Base-by-base conservation (phyloP, 2,113 vertebrate genomes). In the Paedocypris sp. region DNA sequence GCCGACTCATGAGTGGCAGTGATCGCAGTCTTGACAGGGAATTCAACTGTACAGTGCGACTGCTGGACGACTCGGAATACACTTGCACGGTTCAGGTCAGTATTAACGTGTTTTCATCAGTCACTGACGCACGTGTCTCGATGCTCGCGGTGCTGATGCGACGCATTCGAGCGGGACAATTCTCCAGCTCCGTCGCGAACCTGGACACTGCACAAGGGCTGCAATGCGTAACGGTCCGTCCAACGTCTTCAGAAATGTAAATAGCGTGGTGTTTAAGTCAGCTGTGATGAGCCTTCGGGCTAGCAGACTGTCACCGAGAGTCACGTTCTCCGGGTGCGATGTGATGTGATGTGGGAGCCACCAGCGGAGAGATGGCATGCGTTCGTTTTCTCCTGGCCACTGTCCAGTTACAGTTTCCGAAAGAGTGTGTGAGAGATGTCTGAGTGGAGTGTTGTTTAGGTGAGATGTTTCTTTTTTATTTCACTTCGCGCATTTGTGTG, bases 41-140 rank as follows among this genome's bases (percentile, higher is more conserved):
- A 80, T 93, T 88, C 87, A 89, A 83, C 86, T 97, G 93, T 85
- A 97, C 92, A 50, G 92, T 97, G 72, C 81, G 93, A 72, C 89
- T 95, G 75, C 88, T 97, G 87, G 93, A 97, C 74, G 93, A 97
- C 79, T 89, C 91, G 82, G 93, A 97, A 82, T 95, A 94, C 82
- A 90, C 89, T 73, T 97, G 93, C 87, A 95, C 85, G 79, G 87
- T 97, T 13, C 70, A 72, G 70, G 70, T 72, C 57, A 62, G 70
- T 65, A 32, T 31, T 57, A 43, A 31, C 53, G 43, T 58, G 53
- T 43, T 58, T 58, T 42, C 36, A 56, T 39, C 22, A 53, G 39
- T 43, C 53, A 20, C 18, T 11, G 53, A 29, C 35, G 41, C 52
- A 56, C 35, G 52, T 56, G 35, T 41, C 15, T 56, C 9, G 15